Evolutionary conservation across 2,797 vertebrate species (phyloP).

Genomic region (Steatocranus sp.): DNA sequence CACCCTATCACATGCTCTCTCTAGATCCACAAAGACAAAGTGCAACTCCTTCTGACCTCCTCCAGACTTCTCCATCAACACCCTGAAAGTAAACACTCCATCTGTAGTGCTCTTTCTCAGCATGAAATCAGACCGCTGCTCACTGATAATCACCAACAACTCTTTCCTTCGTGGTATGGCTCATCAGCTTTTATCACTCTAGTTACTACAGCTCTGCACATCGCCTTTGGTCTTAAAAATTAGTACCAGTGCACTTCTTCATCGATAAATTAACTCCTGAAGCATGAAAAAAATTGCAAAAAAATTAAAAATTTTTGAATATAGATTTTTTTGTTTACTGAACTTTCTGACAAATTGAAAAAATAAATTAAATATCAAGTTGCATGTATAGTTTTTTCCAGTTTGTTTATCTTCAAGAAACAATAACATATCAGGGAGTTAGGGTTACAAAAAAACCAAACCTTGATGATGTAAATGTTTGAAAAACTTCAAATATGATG

Average conservation of each 20-base stretch:
- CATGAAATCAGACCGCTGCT: not conserved
- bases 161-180: not conserved
- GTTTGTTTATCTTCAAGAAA: not conserved
- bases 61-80: not conserved
- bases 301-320: not conserved
- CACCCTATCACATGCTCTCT: not conserved
- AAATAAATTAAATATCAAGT: not conserved
- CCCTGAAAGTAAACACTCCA: not conserved
- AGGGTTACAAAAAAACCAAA: fast-evolving
- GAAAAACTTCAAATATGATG: not conserved
- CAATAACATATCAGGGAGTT: not conserved
- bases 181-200: not conserved
- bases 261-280: not conserved
- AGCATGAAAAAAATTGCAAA: not conserved
- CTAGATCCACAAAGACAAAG: not conserved
- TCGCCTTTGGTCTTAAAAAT: not conserved
- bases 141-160: not conserved
- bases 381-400: not conserved
- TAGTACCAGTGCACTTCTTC: not conserved
- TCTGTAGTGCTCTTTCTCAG: not conserved
- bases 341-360: not conserved
- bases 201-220: not conserved
- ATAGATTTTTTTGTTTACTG: not conserved
- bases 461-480: not conserved
- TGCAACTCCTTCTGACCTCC: not conserved